Conservation (phyloP, 2,888 invertebrate genomes). For the Perizoma flavofasciatum region DNA sequence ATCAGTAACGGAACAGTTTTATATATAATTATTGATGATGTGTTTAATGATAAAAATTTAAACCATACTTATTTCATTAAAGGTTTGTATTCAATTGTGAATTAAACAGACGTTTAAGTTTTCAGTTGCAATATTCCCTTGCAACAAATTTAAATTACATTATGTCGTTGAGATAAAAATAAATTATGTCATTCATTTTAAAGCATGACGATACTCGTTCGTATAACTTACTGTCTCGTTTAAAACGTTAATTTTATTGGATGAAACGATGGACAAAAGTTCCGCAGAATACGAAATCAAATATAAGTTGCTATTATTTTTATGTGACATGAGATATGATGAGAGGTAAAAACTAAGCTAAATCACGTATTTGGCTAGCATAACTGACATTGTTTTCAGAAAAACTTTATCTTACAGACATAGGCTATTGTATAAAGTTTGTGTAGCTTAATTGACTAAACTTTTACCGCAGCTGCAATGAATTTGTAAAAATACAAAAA, state of each 20-base stretch:
- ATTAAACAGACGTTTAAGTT: constrained; percentile 18
- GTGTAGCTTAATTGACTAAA: too few relatives aligned
- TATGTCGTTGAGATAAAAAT: constrained; percentile 33
- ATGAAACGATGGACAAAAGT: constrained; percentile 1
- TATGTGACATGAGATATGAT: too few relatives aligned
- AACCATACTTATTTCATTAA: neutral
- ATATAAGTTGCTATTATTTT: neutral
- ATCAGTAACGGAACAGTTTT: too few relatives aligned
- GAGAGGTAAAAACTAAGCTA: neutral
- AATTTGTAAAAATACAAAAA: too few relatives aligned
- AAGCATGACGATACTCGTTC: constrained; percentile 23
- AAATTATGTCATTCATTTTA: constrained; percentile 37
- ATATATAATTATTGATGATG: too few relatives aligned
- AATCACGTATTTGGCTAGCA: neutral
- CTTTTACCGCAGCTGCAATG: too few relatives aligned
- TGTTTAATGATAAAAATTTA: too few relatives aligned
- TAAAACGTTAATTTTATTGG: constrained; percentile 18
- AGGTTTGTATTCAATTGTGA: neutral
- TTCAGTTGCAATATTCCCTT: constrained; percentile 24
- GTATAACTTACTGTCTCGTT: constrained; percentile 17
- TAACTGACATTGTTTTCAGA: neutral
- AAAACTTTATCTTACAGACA: too few relatives aligned
- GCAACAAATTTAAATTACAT: constrained; percentile 36
- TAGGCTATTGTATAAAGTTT: neutral
- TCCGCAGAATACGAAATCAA: neutral